phyloP scores from a whole-genome alignment of 2,797 vertebrate species.

The Emydoidea blandingii region DNA sequence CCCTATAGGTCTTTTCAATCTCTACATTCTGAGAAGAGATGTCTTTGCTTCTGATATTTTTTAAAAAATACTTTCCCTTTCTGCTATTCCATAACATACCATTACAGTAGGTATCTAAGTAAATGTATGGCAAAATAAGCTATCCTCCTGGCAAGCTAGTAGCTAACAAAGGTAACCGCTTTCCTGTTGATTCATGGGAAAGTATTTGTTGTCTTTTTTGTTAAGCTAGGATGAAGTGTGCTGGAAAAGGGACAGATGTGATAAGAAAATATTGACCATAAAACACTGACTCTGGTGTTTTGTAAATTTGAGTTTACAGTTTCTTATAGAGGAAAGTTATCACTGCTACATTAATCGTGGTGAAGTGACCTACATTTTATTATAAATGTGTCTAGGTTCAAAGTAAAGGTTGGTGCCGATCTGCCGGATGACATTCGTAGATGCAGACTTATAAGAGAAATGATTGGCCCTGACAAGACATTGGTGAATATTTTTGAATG shows the following conservation, averaged over 20 bases:
- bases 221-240: neutral
- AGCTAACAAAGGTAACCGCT: neutral
- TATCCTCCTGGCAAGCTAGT: neutral
- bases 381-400: constrained; percentile 79
- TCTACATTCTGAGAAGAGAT: neutral
- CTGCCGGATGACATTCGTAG: constrained; percentile 85
- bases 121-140: neutral
- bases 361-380: neutral
- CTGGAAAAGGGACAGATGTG: constrained; percentile 17
- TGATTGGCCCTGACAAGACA: constrained; percentile 83
- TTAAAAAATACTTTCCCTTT: neutral
- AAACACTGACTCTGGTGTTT: neutral
- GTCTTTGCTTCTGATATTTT: neutral
- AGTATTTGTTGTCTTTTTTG: neutral
- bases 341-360: neutral
- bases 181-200: neutral
- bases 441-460: constrained; percentile 82
- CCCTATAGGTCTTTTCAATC: neutral
- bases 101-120: constrained; percentile 34
- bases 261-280: constrained; percentile 22
- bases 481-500: constrained; percentile 71
- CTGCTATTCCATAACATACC: constrained; percentile 14
- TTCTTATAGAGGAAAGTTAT: neutral
- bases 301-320: constrained; percentile 15
- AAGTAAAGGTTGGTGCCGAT: constrained; percentile 88